phyloP scores from a whole-genome alignment of 1,140 invertebrate species.

The Platyscapa corneri region DNA sequence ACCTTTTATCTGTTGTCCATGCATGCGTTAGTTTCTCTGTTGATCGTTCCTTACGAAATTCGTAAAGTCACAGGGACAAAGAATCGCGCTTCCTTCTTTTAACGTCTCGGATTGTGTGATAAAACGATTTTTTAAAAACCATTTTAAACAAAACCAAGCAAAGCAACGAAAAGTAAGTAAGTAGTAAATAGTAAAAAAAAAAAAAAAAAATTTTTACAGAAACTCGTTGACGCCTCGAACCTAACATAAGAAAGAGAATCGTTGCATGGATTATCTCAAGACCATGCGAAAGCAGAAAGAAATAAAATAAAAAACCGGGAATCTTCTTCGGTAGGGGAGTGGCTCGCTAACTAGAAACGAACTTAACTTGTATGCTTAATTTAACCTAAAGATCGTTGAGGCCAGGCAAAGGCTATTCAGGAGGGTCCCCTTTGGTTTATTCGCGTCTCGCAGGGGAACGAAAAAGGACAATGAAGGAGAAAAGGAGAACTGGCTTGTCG shows the following conservation, averaged over 20 bases:
- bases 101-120: background rate
- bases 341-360: conserved; percentile 20
- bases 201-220: conserved; percentile 1
- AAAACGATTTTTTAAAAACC: conserved; percentile 3
- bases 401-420: background rate
- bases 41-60: background rate
- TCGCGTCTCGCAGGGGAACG: background rate
- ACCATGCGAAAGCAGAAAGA: background rate
- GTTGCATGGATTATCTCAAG: conserved; percentile 12
- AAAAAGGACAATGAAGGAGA: background rate
- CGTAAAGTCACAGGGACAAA: background rate
- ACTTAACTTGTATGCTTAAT: conserved; percentile 39
- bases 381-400: background rate
- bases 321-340: background rate
- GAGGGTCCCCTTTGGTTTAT: background rate
- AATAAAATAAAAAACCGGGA: background rate
- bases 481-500: conserved; percentile 21
- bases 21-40: conserved; percentile 26
- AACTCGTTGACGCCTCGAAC: conserved; percentile 19
- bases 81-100: background rate
- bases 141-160: background rate
- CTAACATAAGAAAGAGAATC: background rate
- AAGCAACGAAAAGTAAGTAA: background rate
- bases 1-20: conserved; percentile 11
- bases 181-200: too few relatives aligned